These are phyloP conservation scores for Euschistus heros DNA, from an alignment of 1,140 invertebrate species.

Conservation along the genomic window DNA sequence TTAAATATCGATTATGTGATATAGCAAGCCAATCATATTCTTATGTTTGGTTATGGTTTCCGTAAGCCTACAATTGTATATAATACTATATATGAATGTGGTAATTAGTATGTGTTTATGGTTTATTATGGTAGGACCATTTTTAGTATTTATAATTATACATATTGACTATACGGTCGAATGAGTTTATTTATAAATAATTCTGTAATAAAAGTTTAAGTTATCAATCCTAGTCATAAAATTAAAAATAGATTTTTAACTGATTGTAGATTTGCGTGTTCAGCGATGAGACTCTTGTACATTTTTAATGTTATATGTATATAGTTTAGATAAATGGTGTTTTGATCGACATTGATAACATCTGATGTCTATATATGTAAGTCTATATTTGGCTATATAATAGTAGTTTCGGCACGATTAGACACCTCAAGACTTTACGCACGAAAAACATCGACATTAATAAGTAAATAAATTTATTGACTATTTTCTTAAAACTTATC, in stretches of 20 bases:
- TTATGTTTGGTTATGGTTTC: slow-evolving; percentile 23
- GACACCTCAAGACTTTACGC: slow-evolving; percentile 9
- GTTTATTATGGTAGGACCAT: slow-evolving; percentile 10
- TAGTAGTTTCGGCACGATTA: background rate
- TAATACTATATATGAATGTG: slow-evolving; percentile 12
- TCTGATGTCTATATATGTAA: slow-evolving; percentile 5
- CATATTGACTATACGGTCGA: background rate
- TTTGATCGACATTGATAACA: background rate
- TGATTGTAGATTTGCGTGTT: slow-evolving; percentile 12
- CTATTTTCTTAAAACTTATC: slow-evolving; percentile 16
- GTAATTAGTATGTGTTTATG: slow-evolving; percentile 18
- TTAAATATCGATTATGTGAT: slow-evolving; percentile 13
- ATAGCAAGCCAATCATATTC: slow-evolving; percentile 15
- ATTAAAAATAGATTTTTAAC: slow-evolving; percentile 14
- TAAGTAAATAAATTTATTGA: slow-evolving; percentile 5
- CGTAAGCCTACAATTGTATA: slow-evolving; percentile 23
- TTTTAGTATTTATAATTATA: slow-evolving; percentile 12
- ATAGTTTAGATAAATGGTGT: slow-evolving; percentile 16
- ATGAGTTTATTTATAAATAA: no score
- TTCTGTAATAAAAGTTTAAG: slow-evolving; percentile 15
- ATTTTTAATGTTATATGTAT: slow-evolving; percentile 15
- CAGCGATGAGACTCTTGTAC: slow-evolving; percentile 9
- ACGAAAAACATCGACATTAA: slow-evolving; percentile 5
- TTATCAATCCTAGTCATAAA: slow-evolving; percentile 18
- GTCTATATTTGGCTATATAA: slow-evolving; percentile 9